Conservation (phyloP, 2,797 vertebrate genomes). For the Peromyscus melanophrys region DNA sequence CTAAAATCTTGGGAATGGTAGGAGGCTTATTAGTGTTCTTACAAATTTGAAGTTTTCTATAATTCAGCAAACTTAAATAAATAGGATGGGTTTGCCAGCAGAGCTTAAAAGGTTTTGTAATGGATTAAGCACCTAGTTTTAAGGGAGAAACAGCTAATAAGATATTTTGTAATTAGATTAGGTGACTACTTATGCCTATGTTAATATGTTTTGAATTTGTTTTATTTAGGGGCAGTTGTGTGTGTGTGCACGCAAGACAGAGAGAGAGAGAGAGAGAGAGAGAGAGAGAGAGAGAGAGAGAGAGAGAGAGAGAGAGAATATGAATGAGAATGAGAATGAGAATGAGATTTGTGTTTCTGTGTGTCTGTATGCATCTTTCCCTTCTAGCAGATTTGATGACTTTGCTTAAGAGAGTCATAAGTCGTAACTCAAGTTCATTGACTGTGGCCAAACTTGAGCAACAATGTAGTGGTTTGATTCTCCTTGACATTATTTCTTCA, state of each 20-base stretch:
- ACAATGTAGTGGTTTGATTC: neutral
- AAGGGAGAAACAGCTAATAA: slow-evolving; percentile 56
- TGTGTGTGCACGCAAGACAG: neutral
- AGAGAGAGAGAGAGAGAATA: too few relatives aligned
- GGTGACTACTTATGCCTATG: neutral
- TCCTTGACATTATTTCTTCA: neutral
- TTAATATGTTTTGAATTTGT: neutral
- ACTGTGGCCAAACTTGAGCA: slow-evolving; percentile 60
- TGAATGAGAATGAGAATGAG: too few relatives aligned
- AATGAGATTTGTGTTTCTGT: neutral
- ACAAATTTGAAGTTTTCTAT: slow-evolving; percentile 59
- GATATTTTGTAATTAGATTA: neutral
- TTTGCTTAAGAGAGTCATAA: slow-evolving; percentile 59
- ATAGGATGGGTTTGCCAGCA: neutral
- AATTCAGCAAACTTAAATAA: slow-evolving; percentile 44
- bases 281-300: too few relatives aligned
- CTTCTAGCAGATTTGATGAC: neutral
- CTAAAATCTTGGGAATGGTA: neutral
- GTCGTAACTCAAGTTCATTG: slow-evolving; percentile 44
- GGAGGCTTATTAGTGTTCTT: slow-evolving; percentile 12
- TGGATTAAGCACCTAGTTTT: slow-evolving; percentile 32
- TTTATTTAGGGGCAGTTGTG: neutral
- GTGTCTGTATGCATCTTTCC: neutral
- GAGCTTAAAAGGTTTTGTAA: neutral
- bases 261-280: too few relatives aligned